Percentiles rank a stretch among this genome's conserved stretches.
phyloP scores from a whole-genome alignment of 2,797 vertebrate genomes.

The Chloroceryle amazona region DNA sequence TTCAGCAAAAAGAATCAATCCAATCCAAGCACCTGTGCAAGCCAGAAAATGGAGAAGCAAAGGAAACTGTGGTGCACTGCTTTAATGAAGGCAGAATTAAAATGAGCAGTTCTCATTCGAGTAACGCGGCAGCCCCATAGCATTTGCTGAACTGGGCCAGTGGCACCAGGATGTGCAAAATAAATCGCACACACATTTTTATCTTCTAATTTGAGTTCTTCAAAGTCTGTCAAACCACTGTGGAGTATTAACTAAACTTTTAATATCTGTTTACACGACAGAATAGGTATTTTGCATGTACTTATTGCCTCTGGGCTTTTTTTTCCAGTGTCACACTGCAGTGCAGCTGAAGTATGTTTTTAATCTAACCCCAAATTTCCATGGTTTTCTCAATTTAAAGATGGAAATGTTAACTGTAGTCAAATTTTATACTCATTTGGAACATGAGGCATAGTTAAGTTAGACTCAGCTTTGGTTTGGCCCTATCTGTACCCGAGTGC shows the following conservation, averaged over 20 bases:
- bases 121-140: not conserved
- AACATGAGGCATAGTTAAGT: slow-evolving; percentile 49
- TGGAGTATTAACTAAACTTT: not conserved
- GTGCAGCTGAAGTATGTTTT: slow-evolving; percentile 26
- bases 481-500: not conserved
- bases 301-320: not conserved
- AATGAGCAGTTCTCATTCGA: not conserved
- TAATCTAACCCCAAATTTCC: not conserved
- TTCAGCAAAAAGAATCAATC: not conserved
- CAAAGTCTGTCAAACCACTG: not conserved
- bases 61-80: not conserved
- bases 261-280: not conserved
- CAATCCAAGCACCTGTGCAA: not conserved
- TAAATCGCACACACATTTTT: not conserved
- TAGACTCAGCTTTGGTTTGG: slow-evolving; percentile 41
- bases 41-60: not conserved
- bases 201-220: not conserved
- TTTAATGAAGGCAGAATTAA: not conserved
- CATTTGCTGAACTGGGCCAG: not conserved
- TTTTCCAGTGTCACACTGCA: not conserved
- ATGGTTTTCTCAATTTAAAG: slow-evolving; percentile 23
- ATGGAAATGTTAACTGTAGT: slow-evolving; percentile 24
- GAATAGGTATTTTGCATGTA: not conserved
- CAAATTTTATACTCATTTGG: slow-evolving; percentile 28
- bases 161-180: not conserved